Conservation (phyloP, 2,113 vertebrate genomes). For the Chlorocebus sabaeus region DNA sequence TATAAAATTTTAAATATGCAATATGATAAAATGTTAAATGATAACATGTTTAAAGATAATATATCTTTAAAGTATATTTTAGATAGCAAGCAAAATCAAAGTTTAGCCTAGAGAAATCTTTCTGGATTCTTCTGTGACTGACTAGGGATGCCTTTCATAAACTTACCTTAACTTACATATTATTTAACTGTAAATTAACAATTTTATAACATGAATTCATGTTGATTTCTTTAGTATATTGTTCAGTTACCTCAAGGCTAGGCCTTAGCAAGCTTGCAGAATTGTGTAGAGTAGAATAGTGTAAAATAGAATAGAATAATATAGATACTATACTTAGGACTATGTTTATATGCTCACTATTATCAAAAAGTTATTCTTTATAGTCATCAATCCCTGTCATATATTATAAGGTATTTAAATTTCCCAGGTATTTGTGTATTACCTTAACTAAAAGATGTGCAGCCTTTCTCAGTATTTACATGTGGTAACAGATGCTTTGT, state of each 20-base stretch:
- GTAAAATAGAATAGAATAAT: background rate
- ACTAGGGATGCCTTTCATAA: background rate
- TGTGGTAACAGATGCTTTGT: background rate
- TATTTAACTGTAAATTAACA: background rate
- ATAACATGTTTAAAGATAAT: background rate
- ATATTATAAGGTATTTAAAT: background rate
- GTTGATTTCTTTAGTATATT: background rate
- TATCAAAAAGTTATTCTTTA: slow-evolving; percentile 14
- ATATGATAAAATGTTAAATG: background rate
- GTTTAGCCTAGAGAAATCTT: background rate
- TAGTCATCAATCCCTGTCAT: background rate
- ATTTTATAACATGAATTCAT: background rate
- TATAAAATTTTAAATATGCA: background rate
- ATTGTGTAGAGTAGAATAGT: background rate
- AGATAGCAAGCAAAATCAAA: background rate
- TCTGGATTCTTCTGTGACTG: background rate
- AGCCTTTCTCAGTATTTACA: background rate
- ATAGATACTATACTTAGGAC: background rate
- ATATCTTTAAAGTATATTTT: background rate
- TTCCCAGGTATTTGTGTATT: background rate
- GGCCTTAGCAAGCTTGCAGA: background rate
- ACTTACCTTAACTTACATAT: background rate
- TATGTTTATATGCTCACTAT: background rate
- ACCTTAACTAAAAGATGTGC: background rate
- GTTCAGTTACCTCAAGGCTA: background rate